phyloP scores from a whole-genome alignment of 2,888 invertebrate genomes.

The Scelioninae gen. 2 region DNA sequence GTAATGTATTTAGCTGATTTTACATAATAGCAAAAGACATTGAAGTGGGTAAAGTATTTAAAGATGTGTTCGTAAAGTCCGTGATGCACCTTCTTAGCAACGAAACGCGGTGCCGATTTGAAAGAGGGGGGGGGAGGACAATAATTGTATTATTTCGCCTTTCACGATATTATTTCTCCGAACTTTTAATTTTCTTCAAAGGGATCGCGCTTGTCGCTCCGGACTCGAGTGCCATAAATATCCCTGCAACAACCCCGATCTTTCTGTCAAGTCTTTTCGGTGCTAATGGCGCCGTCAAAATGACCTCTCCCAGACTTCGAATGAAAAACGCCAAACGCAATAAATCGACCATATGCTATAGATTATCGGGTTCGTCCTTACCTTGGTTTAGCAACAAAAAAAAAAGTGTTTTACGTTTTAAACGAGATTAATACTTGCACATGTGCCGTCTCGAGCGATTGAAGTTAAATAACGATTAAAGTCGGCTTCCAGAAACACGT shows the following conservation, averaged over 20 bases:
- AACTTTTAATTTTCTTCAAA: constrained; percentile 60
- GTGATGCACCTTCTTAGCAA: too few species aligned
- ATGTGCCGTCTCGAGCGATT: constrained; percentile 27
- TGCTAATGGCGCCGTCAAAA: constrained; percentile 59
- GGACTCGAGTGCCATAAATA: constrained; percentile 57
- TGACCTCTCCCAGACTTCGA: constrained; percentile 46
- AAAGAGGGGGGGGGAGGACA: too few species aligned
- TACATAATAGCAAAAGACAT: too few species aligned
- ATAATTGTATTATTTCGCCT: constrained; percentile 24
- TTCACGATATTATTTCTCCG: constrained; percentile 53
- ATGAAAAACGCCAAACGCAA: constrained; percentile 54
- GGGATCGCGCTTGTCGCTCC: constrained; percentile 54
- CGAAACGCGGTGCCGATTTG: too few species aligned
- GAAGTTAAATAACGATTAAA: constrained; percentile 31
- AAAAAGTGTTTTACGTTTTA: constrained; percentile 44
- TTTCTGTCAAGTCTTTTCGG: constrained; percentile 53
- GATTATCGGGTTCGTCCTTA: constrained; percentile 43
- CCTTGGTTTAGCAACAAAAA: constrained; percentile 31
- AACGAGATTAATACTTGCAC: constrained; percentile 36
- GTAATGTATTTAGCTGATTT: too few species aligned
- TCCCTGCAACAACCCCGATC: constrained; percentile 59
- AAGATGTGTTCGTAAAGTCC: too few species aligned
- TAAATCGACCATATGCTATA: constrained; percentile 58
- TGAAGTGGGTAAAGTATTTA: too few species aligned
- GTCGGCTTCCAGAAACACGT: constrained; percentile 15